Base-by-base conservation (phyloP, 2,888 invertebrate genomes). In the Antheraea yamamai region DNA sequence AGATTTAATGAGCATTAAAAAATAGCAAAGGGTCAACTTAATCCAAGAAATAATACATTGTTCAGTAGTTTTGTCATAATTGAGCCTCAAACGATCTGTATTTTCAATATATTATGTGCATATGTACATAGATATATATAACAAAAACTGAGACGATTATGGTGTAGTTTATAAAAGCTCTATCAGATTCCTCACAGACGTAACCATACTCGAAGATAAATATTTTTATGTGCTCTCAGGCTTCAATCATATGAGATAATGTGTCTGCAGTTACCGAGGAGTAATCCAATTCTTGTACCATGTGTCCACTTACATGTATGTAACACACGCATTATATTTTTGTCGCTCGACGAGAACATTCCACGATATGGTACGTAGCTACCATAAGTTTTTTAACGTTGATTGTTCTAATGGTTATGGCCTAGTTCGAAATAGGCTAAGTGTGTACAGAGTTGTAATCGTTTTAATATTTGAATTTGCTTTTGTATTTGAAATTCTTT, bases 221-320 rank as follows among this genome's bases (percentile, higher is more conserved):
- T 75, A 75, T 75, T 75, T 74, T 75, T 75, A 75, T 75, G 61
- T 58, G 74, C 72, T 90, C 87, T 89, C 87, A 88, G 90, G 88
- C 87, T 91, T 86, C 85, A 90, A 92, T 93, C 90, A 89, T 89
- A 85, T 83, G 86, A 91, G 91, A 92, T 93, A 92, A 90, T 86
- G 83, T 88, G 86, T 84, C 84, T 85, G 87, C 83, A 84, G 87
- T 88, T 85, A 84, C 87, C 85, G 83, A 85, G 87, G 87, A 86
- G 89, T 92, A 91, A 92, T 88, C 81, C 86, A 88, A 92, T 85
- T 87, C 88, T 83, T 84, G 81, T 85, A 84, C 89, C 91, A 92
- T 89, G 85, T 91, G 92, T 88, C 85, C 86, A 83, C 84, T 87
- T 83, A 83, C 80, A 79, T 81, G 76, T 76, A 73, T 75, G 16